phyloP scores from a whole-genome alignment of 37 sponge, comb jelly and placozoan species.

The Halisarca cf. caerulea region DNA sequence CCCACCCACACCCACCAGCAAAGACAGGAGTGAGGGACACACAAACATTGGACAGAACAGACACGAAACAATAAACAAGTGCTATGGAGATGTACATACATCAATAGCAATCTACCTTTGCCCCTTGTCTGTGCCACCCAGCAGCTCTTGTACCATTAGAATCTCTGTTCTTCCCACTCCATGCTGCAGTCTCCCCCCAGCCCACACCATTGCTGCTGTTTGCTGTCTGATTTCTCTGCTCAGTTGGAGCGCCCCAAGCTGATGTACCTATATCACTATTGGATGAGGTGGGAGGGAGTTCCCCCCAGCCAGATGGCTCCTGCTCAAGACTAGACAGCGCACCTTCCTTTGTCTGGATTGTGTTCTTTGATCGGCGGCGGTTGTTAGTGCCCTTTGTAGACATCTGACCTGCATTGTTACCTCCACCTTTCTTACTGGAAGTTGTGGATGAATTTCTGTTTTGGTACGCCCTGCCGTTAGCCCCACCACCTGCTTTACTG shows the following conservation, averaged over 20 bases:
- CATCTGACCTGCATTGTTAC: background rate
- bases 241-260: slow-evolving; percentile 60
- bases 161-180: background rate
- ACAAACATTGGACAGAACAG: too few species aligned
- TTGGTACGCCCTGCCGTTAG: background rate
- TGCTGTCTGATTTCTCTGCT: background rate
- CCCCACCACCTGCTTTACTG: background rate
- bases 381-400: background rate
- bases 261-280: slow-evolving; percentile 72
- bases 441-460: background rate
- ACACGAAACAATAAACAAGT: background rate
- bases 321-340: background rate
- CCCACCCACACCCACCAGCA: too few species aligned
- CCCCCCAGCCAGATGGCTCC: slow-evolving; percentile 83
- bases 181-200: background rate
- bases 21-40: too few species aligned
- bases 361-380: background rate
- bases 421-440: background rate
- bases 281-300: slow-evolving; percentile 64
- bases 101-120: background rate
- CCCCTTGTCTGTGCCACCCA: slow-evolving; percentile 2
- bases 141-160: slow-evolving; percentile 16
- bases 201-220: background rate
- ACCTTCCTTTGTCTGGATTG: background rate
- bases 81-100: background rate